Evolutionary conservation across 1,140 invertebrate genomes (phyloP).

Genomic region (Caligus rogercresseyi): DNA sequence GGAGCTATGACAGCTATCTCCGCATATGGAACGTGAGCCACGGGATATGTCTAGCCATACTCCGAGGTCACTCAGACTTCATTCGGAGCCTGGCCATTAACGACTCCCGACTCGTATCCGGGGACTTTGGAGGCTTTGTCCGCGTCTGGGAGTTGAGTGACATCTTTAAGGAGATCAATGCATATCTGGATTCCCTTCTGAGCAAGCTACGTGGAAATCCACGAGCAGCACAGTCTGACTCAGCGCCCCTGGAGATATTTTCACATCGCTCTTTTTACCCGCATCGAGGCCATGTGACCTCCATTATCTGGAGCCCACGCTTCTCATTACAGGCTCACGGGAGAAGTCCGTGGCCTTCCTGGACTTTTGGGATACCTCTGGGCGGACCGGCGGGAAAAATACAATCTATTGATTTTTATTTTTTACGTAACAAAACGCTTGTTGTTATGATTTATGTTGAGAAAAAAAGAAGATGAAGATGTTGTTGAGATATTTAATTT

Average conservation of each 20-base stretch:
- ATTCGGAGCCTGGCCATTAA: neutral
- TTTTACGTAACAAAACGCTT: too few relatives aligned
- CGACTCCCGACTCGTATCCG: neutral
- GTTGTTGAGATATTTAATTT: too few relatives aligned
- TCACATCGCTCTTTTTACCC: neutral
- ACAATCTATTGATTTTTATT: too few relatives aligned
- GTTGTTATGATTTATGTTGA: too few relatives aligned
- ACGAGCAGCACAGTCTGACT: neutral
- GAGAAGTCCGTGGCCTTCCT: neutral
- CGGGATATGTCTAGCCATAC: neutral
- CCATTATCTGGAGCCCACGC: neutral
- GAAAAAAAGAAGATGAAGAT: too few relatives aligned
- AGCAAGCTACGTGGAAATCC: neutral
- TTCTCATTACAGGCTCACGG: neutral
- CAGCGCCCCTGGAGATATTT: neutral
- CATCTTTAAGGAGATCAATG: neutral
- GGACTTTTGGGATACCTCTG: neutral
- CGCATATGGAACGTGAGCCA: slow-evolving; percentile 6
- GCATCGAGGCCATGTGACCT: neutral
- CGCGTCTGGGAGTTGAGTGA: neutral
- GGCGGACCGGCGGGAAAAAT: too few relatives aligned
- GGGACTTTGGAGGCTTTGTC: slow-evolving; percentile 5
- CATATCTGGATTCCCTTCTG: neutral
- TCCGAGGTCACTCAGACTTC: neutral
- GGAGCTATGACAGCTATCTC: slow-evolving; percentile 7